Base-by-base conservation (phyloP, 2,888 invertebrate genomes). In the Cephonodes hylas region DNA sequence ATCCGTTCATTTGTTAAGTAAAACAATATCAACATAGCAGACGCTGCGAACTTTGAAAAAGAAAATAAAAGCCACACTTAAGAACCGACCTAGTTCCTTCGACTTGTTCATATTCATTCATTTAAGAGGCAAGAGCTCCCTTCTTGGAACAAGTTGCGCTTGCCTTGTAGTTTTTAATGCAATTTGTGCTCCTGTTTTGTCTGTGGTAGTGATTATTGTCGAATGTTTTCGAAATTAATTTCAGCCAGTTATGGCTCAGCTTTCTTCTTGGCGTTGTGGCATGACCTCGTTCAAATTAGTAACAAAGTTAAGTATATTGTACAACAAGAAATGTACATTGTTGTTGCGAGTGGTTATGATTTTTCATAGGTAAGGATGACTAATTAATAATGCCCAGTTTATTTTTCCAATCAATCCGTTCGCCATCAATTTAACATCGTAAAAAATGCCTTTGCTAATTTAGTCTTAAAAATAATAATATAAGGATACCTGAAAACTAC, bases 151-250 rank as follows among this genome's bases (percentile, higher is more conserved):
- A 25, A 61, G 38, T 61, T 61, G 23, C 22, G 45, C 45, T 61
- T 58, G 38, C 31, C n/a, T 57, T 61, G 61, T 45, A 61, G 58
- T 58, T 61, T 56, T 58, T 45, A 61, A 45, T 58, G 23, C 58
- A 18, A 34, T 58, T 46, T 46, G 38, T 20, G 31, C 34, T 46
- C 46, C 31, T 58, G 38, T 27, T 42, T 56, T 56, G 8, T 60
- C 27, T 31, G 18, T 57, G 20, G 31, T 20, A 57, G 34, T 34
- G 8, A 22, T 13, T 57, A n/a, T 22, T 57, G 2, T 3, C 13
- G n/a, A 31, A 8, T 31, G 3, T 27, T 15, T 27, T 15, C 6
- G 3, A 38, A 53, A 53, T 53, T 27, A 53, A 53, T 31, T 38
- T 38, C 38, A 38, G 38, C 38, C 10, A 38, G 10, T n/a, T n/a